phyloP scores from a whole-genome alignment of 2,797 vertebrate species.

The Neopelma chrysocephalum region DNA sequence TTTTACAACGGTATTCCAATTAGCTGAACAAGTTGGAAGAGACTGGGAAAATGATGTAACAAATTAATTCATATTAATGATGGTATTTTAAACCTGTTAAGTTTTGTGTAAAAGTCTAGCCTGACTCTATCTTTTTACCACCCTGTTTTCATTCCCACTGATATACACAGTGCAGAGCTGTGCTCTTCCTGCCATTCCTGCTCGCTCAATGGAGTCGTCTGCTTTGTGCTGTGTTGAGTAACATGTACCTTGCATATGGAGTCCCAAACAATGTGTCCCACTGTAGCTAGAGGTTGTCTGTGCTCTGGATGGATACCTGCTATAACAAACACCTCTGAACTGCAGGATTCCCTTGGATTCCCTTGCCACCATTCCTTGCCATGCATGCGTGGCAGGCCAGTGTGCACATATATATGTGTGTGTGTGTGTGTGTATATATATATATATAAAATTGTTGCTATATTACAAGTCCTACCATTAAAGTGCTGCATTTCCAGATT shows the following conservation, averaged over 20 bases:
- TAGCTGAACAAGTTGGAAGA: background rate
- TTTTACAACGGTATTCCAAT: background rate
- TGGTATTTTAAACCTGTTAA: background rate
- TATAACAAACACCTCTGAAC: background rate
- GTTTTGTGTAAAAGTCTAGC: background rate
- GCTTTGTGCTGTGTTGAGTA: background rate
- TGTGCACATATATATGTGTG: accelerated
- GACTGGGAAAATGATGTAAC: background rate
- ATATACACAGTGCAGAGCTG: background rate
- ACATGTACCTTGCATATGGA: background rate
- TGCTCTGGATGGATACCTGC: background rate
- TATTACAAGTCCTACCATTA: background rate
- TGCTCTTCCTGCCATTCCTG: background rate
- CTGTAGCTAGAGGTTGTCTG: background rate
- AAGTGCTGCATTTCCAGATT: background rate
- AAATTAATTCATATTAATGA: background rate
- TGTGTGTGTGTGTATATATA: no score
- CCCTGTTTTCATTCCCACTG: accelerated
- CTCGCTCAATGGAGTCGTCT: accelerated
- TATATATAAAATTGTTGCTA: background rate
- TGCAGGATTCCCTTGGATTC: background rate
- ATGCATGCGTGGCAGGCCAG: accelerated
- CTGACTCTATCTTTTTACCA: background rate
- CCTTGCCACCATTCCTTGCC: background rate
- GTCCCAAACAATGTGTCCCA: background rate